phyloP scores from a whole-genome alignment of 2,113 vertebrate genomes.

The Aptenodytes patagonicus region DNA sequence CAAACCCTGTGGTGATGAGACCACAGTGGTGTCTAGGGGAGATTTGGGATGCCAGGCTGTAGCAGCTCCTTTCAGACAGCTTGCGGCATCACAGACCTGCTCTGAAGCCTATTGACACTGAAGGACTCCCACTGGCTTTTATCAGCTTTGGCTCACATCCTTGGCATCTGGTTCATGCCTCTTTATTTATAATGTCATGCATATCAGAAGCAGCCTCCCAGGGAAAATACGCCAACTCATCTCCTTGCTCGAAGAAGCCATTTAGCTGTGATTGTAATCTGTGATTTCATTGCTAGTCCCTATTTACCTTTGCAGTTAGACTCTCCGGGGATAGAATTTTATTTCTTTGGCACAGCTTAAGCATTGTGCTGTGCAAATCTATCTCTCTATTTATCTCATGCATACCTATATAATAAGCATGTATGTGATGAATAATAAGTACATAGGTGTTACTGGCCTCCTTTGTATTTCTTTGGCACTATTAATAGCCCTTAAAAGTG shows the following conservation, averaged over 20 bases:
- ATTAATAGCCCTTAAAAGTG: slow-evolving; percentile 13
- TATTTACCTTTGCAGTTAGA: neutral
- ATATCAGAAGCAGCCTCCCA: slow-evolving; percentile 27
- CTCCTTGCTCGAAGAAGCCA: slow-evolving; percentile 12
- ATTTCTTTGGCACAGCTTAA: slow-evolving; percentile 31
- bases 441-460: neutral
- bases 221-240: slow-evolving; percentile 32
- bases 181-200: neutral
- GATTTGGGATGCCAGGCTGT: neutral
- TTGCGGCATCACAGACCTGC: neutral
- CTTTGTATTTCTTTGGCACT: slow-evolving; percentile 25
- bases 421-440: neutral
- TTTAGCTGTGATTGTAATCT: slow-evolving; percentile 21
- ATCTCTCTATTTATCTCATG: slow-evolving; percentile 33
- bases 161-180: slow-evolving; percentile 11
- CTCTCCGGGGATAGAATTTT: slow-evolving; percentile 17
- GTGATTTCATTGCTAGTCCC: slow-evolving; percentile 19
- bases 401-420: slow-evolving; percentile 31
- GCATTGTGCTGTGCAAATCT: neutral
- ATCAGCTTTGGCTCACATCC: slow-evolving; percentile 31
- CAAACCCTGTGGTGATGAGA: neutral
- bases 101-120: neutral
- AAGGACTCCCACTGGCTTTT: neutral
- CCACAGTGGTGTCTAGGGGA: neutral
- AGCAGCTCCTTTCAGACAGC: neutral